Percentiles rank a stretch among this genome's conserved stretches.
Evolutionary conservation across 1,140 invertebrate genomes (phyloP).

Genomic region (Mizuhopecten yessoensis): DNA sequence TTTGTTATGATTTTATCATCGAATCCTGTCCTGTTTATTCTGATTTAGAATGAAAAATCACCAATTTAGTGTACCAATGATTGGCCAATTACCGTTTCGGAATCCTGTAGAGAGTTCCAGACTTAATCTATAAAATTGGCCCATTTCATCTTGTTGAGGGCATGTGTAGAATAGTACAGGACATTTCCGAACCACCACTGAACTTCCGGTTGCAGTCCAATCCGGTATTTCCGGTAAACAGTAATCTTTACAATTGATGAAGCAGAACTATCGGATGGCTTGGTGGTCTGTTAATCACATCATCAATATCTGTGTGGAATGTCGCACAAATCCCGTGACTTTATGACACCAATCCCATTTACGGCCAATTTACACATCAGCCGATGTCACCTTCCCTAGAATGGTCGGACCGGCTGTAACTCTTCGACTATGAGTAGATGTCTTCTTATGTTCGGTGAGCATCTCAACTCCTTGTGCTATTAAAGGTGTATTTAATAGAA

Average conservation of each 20-base stretch:
- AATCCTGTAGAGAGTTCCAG: conserved; percentile 23
- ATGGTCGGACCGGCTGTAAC: not conserved
- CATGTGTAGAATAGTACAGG: conserved; percentile 5
- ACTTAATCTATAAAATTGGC: conserved; percentile 29
- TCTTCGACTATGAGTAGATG: not conserved
- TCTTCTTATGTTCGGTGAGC: no score
- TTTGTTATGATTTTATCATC: not conserved
- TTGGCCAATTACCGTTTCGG: not conserved
- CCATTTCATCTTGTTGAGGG: conserved; percentile 8
- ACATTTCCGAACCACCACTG: conserved; percentile 2
- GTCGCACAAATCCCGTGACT: conserved; percentile 4
- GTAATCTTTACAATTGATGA: not conserved
- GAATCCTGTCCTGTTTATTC: not conserved
- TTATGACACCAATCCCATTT: conserved; percentile 38
- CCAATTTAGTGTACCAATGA: not conserved
- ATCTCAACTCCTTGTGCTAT: no score
- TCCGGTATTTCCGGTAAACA: conserved; percentile 18
- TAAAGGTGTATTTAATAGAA: no score
- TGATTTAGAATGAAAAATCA: not conserved
- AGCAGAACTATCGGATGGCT: conserved; percentile 2
- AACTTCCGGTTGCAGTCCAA: conserved; percentile 14
- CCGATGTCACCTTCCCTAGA: not conserved
- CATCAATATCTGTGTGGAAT: conserved; percentile 27
- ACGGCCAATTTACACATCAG: not conserved
- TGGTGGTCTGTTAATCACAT: not conserved